These are phyloP conservation scores for Paramormyrops hopkinsi DNA, from an alignment of 2,797 vertebrate species.

Conservation along the genomic window DNA sequence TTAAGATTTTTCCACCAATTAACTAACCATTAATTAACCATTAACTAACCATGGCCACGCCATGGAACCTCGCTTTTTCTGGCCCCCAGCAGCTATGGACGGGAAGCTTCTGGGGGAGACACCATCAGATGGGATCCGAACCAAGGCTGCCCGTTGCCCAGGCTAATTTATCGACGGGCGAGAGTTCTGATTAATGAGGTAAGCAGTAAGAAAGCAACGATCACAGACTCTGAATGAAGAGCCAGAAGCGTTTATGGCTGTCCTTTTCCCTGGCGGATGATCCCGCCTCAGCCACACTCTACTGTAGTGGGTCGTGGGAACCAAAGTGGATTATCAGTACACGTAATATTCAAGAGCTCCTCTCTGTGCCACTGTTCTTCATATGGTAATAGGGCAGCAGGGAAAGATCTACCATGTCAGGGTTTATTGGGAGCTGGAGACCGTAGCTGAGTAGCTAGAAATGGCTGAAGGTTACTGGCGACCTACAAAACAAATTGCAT, in stretches of 20 bases:
- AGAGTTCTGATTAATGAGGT: constrained; percentile 8
- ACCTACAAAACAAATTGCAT: not conserved
- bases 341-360: not conserved
- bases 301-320: not conserved
- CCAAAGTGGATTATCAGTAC: not conserved
- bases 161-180: not conserved
- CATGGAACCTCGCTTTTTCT: not conserved
- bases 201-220: not conserved
- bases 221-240: not conserved
- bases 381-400: not conserved
- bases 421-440: not conserved
- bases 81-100: not conserved
- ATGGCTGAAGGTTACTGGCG: not conserved
- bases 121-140: not conserved
- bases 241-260: not conserved
- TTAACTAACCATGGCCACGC: not conserved
- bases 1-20: not conserved
- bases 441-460: not conserved
- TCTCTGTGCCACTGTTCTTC: not conserved
- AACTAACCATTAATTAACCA: not conserved
- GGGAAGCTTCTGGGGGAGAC: not conserved
- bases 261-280: not conserved
- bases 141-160: not conserved
- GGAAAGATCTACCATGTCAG: not conserved
- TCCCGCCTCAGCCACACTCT: not conserved